phyloP scores from a whole-genome alignment of 2,888 invertebrate genomes.

The Gibbula magus region DNA sequence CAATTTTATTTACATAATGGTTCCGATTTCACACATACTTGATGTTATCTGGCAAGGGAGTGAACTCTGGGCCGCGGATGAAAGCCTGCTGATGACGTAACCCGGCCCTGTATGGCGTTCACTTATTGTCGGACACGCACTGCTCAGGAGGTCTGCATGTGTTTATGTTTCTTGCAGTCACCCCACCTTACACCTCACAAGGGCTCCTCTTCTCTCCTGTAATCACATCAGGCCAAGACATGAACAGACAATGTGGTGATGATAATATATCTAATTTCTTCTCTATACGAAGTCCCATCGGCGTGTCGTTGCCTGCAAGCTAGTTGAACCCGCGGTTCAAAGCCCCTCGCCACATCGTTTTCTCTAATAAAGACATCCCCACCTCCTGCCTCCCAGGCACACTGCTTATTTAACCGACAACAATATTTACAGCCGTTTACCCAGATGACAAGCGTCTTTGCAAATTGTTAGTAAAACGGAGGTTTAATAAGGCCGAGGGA shows the following conservation, averaged over 20 bases:
- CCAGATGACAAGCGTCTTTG: background rate
- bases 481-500: background rate
- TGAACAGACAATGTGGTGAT: background rate
- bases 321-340: background rate
- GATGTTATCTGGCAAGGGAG: no score
- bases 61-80: no score
- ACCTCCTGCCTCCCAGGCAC: background rate
- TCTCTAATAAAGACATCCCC: constrained; percentile 4
- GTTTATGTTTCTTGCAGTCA: no score
- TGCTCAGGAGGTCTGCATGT: no score
- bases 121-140: no score
- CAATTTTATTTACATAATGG: no score
- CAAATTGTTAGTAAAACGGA: background rate
- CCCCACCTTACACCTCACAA: no score
- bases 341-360: background rate
- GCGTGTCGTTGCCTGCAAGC: background rate
- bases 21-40: no score
- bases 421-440: constrained; percentile 16
- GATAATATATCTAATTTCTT: background rate
- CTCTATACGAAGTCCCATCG: background rate
- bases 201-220: no score
- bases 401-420: background rate
- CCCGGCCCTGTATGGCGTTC: no score
- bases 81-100: no score
- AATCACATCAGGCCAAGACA: no score